Conservation (phyloP, 2,888 invertebrate genomes). For the Oxystoma pomonae region DNA sequence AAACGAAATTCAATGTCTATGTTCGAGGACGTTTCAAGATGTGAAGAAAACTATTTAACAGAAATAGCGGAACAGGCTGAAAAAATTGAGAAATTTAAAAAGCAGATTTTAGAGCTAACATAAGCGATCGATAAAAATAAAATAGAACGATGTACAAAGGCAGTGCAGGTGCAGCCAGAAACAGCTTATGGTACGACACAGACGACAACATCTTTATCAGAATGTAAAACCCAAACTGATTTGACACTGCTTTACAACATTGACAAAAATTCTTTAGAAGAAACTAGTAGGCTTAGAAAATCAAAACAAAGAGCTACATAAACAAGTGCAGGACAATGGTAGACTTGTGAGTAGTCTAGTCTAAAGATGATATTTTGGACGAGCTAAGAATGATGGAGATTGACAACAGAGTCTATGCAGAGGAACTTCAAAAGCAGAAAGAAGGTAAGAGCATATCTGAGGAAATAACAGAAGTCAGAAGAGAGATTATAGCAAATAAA, state of each 20-base stretch:
- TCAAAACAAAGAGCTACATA: not conserved
- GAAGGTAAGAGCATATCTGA: not conserved
- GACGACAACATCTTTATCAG: not conserved
- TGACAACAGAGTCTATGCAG: not conserved
- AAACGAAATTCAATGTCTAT: not conserved
- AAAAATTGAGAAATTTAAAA: not conserved
- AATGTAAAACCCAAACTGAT: not conserved
- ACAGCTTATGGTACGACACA: not conserved
- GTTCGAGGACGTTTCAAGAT: not conserved
- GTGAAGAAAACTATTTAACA: not conserved
- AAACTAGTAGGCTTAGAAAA: not conserved
- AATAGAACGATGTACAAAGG: not conserved
- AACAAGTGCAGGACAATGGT: not conserved
- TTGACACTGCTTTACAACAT: not conserved
- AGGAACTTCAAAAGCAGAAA: not conserved
- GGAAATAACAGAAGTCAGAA: not conserved
- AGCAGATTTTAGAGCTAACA: not conserved
- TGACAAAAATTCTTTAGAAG: not conserved
- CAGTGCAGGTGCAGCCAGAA: not conserved
- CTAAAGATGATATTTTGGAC: not conserved
- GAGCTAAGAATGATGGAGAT: not conserved
- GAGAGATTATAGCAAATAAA: not conserved
- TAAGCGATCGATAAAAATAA: not conserved
- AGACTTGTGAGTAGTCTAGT: not conserved
- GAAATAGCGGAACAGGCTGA: not conserved